phyloP scores from a whole-genome alignment of 2,888 invertebrate species.

The Spilosoma lubricipeda region DNA sequence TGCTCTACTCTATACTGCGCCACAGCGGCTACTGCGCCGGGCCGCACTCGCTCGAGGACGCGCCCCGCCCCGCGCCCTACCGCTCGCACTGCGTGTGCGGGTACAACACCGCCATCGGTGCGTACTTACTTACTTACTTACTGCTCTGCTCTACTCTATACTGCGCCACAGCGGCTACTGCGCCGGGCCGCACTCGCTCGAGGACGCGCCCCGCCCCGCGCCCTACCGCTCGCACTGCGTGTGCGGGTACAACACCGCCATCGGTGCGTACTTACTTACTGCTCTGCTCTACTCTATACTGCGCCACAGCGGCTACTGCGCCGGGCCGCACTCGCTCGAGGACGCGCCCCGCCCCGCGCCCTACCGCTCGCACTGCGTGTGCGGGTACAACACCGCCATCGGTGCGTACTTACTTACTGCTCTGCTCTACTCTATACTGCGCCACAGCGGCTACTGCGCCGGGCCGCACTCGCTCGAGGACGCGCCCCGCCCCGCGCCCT shows the following conservation, averaged over 20 bases:
- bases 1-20: slow-evolving; percentile 90
- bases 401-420: slow-evolving; percentile 72
- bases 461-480: slow-evolving; percentile 87
- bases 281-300: slow-evolving; percentile 92
- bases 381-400: slow-evolving; percentile 72
- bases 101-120: slow-evolving; percentile 53
- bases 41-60: slow-evolving; percentile 89
- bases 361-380: slow-evolving; percentile 91
- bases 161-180: slow-evolving; percentile 86
- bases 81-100: slow-evolving; percentile 92
- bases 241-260: slow-evolving; percentile 80
- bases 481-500: slow-evolving; percentile 86
- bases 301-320: slow-evolving; percentile 89
- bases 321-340: slow-evolving; percentile 89
- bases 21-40: slow-evolving; percentile 90
- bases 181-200: slow-evolving; percentile 86
- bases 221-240: slow-evolving; percentile 91
- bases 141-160: no score
- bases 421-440: slow-evolving; percentile 92
- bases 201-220: slow-evolving; percentile 85
- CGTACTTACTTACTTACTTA: slow-evolving; percentile 67
- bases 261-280: slow-evolving; percentile 71
- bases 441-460: slow-evolving; percentile 80
- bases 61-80: slow-evolving; percentile 86
- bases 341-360: slow-evolving; percentile 86